These are phyloP conservation scores for Orycteropus afer DNA, from an alignment of 2,113 vertebrate genomes.

Conservation along the genomic window DNA sequence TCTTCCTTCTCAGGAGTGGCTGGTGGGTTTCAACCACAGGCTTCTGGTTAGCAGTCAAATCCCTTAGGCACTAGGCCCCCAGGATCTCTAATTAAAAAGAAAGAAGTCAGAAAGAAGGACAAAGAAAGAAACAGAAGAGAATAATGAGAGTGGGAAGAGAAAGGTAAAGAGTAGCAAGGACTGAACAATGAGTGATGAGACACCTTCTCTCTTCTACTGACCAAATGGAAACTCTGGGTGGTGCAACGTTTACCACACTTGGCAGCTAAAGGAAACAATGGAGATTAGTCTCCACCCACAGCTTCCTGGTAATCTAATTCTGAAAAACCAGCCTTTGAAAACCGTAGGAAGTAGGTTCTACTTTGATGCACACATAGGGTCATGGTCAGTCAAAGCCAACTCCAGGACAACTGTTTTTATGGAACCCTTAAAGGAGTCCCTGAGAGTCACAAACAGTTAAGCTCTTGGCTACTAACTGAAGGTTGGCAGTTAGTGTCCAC, in stretches of 20 bases:
- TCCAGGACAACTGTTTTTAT: neutral
- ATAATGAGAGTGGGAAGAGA: neutral
- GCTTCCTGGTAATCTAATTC: neutral
- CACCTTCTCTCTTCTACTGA: neutral
- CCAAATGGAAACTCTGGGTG: neutral
- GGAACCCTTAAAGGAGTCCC: neutral
- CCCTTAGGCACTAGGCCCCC: too few species aligned
- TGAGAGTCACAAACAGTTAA: neutral
- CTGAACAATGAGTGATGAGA: neutral
- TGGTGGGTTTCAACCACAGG: too few species aligned
- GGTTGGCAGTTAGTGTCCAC: neutral
- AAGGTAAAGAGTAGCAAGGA: neutral
- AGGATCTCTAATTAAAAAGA: neutral
- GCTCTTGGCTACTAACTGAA: too few species aligned
- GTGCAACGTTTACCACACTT: neutral
- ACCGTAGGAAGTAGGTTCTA: neutral
- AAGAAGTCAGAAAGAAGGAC: neutral
- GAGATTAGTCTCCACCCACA: neutral
- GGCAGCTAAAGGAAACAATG: neutral
- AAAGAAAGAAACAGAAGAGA: rapidly evolving
- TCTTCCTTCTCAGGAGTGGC: too few species aligned
- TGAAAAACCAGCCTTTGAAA: neutral
- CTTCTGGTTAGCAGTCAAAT: too few species aligned
- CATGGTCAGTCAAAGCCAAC: neutral
- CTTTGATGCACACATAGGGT: neutral